Percentiles rank a stretch among this genome's conserved stretches.
These are phyloP conservation scores for Halcyon malimbica DNA, from an alignment of 2,113 vertebrate genomes.

Conservation along the genomic window DNA sequence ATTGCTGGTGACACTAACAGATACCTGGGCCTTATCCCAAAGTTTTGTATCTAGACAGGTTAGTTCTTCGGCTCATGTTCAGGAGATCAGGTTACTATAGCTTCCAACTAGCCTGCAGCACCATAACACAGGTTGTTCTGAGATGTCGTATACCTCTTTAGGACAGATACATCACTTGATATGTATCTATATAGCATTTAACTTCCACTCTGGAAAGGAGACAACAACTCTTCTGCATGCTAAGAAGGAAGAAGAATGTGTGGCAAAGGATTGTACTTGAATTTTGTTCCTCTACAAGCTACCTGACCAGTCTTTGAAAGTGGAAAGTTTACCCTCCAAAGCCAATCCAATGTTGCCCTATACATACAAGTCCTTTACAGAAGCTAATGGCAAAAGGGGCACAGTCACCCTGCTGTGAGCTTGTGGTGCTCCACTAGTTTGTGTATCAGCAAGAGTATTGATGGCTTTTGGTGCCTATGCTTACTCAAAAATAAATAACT, in stretches of 20 bases:
- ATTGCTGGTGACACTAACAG: background rate
- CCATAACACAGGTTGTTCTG: background rate
- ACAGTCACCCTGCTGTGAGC: background rate
- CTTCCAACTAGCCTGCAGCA: background rate
- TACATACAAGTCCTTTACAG: background rate
- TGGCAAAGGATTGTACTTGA: background rate
- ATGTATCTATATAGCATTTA: background rate
- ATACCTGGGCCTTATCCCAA: background rate
- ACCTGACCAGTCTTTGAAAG: background rate
- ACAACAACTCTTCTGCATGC: background rate
- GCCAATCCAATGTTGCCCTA: background rate
- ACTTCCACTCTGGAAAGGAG: background rate
- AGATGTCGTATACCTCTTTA: background rate
- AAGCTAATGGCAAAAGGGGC: background rate
- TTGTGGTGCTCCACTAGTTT: background rate
- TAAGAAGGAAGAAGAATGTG: background rate
- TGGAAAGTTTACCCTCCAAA: background rate
- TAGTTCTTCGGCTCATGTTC: background rate
- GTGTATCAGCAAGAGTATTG: background rate
- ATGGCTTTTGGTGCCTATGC: background rate
- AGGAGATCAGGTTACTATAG: background rate
- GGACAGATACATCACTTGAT: background rate
- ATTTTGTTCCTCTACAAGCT: background rate
- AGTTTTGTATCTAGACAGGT: background rate
- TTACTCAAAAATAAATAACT: background rate